Conservation (phyloP, 1,140 invertebrate genomes). For the Chironomus tepperi region DNA sequence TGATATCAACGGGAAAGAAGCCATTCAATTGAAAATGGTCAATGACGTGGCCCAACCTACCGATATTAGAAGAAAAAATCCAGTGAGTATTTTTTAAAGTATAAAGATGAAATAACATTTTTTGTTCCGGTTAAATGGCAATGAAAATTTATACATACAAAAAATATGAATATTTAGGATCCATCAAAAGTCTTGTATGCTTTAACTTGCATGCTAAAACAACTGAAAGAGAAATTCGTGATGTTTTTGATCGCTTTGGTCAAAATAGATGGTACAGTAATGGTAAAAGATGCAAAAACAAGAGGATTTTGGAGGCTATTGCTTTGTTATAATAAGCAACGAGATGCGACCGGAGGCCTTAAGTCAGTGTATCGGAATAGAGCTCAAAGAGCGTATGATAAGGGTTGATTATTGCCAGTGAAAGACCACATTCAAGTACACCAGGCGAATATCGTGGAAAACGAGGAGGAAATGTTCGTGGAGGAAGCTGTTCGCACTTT, state of each 20-base stretch:
- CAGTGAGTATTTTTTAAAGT: too few species aligned
- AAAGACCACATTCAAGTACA: neutral
- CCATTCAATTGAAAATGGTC: neutral
- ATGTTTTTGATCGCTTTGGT: slow-evolving; percentile 89
- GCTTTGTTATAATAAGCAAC: neutral
- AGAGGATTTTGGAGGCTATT: slow-evolving; percentile 20
- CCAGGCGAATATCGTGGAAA: slow-evolving; percentile 11
- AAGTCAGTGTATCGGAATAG: neutral
- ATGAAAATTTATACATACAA: neutral
- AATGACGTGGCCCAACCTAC: neutral
- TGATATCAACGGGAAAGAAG: neutral
- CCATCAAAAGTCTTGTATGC: slow-evolving; percentile 56
- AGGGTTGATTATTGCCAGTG: neutral
- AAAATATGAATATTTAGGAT: neutral
- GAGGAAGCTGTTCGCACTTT: neutral
- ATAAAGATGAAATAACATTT: too few species aligned
- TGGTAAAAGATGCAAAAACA: slow-evolving; percentile 10
- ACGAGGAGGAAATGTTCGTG: neutral
- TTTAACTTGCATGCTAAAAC: slow-evolving; percentile 87
- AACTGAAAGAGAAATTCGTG: slow-evolving; percentile 84
- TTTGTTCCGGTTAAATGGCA: too few species aligned
- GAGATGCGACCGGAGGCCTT: neutral
- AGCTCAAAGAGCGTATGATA: neutral
- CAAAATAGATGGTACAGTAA: neutral
- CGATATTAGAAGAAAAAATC: neutral